phyloP scores from a whole-genome alignment of 2,888 invertebrate species.

The Halictus quadricinctus region DNA sequence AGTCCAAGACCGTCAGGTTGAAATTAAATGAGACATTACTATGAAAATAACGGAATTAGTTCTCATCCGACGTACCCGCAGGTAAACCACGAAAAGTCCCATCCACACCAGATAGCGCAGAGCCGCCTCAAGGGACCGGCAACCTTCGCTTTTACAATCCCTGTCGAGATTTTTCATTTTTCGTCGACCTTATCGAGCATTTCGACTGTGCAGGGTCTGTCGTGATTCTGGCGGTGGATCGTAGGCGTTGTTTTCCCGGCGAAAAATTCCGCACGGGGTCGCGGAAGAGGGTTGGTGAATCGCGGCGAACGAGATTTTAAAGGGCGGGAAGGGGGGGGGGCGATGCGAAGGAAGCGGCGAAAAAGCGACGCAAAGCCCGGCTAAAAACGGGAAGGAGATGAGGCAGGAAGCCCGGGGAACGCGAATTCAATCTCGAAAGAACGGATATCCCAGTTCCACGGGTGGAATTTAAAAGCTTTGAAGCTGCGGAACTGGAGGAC shows the following conservation, averaged over 20 bases:
- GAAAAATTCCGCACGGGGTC: constrained; percentile 30
- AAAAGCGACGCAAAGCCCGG: constrained; percentile 14
- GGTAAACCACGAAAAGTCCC: background rate
- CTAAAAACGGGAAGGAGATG: background rate
- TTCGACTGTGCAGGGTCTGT: background rate
- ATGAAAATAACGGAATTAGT: background rate
- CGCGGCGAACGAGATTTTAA: constrained; percentile 43
- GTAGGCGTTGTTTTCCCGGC: constrained; percentile 32
- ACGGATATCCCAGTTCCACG: constrained; percentile 50
- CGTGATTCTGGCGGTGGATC: constrained; percentile 14
- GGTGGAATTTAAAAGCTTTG: constrained; percentile 51
- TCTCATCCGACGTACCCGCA: background rate
- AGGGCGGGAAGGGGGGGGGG: constrained; percentile 20
- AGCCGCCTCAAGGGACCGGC: background rate
- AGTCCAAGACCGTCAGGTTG: fast-evolving
- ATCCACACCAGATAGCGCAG: background rate
- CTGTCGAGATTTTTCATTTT: background rate
- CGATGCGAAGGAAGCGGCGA: constrained; percentile 31
- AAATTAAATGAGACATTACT: background rate
- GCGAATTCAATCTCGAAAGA: constrained; percentile 56
- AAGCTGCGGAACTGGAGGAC: constrained; percentile 17
- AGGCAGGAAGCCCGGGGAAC: constrained; percentile 10
- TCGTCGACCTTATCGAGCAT: background rate
- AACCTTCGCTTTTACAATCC: background rate
- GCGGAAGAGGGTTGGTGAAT: constrained; percentile 17